A percentile compares a stretch with the other conserved stretches of the same genome.
Conservation (phyloP, 2,888 invertebrate species). For the Eilema griseolum region DNA sequence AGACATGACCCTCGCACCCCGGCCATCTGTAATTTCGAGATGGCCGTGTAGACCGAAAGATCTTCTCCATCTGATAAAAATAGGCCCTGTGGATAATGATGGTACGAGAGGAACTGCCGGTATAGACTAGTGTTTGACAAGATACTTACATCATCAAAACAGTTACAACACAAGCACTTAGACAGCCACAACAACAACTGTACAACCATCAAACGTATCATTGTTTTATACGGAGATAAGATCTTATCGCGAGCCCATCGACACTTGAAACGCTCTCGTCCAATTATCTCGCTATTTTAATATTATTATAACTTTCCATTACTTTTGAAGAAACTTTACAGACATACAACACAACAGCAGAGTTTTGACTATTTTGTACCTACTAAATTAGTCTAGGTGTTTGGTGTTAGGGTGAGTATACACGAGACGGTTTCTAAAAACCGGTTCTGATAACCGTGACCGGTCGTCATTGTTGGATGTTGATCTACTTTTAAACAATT, state of each 20-base stretch:
- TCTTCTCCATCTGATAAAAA: no score
- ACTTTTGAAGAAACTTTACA: background rate
- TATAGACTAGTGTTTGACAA: background rate
- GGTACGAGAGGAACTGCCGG: background rate
- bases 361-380: background rate
- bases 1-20: no score
- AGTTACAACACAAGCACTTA: conserved; percentile 20
- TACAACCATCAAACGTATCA: conserved; percentile 22
- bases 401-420: background rate
- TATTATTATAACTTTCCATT: background rate
- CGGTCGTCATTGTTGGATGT: background rate
- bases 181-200: conserved; percentile 33
- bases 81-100: no score
- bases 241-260: conserved; percentile 50
- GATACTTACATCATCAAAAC: conserved; percentile 33
- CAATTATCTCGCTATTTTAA: background rate
- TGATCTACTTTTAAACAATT: no score
- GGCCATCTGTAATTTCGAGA: no score
- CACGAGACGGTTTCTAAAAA: background rate
- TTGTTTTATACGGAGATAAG: conserved; percentile 42
- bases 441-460: background rate
- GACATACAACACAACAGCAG: no score
- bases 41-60: no score
- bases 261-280: background rate
- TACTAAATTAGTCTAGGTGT: background rate